These are phyloP conservation scores for Scatophagus argus DNA, from an alignment of 2,113 vertebrate species.

Conservation along the genomic window DNA sequence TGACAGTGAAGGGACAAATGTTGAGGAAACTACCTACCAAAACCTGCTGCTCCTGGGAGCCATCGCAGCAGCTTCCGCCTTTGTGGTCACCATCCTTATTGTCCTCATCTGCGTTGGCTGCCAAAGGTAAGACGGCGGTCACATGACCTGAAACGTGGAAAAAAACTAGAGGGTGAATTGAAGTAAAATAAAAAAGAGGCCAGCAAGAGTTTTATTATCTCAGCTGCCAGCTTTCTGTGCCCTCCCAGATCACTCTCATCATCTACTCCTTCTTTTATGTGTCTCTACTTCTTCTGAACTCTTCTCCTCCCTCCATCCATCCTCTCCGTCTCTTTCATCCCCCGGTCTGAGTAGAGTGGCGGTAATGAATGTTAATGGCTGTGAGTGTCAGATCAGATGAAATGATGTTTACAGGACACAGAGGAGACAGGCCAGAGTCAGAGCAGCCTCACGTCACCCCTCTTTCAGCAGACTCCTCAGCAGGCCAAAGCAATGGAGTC, in stretches of 20 bases:
- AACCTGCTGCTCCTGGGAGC: constrained; percentile 84
- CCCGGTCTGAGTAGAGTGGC: constrained; percentile 55
- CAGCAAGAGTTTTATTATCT: constrained; percentile 38
- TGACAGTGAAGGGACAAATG: constrained; percentile 12
- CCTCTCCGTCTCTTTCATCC: constrained; percentile 57
- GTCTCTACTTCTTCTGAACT: constrained; percentile 55
- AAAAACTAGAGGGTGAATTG: neutral
- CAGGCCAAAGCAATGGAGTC: constrained; percentile 59
- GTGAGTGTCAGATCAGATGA: constrained; percentile 70
- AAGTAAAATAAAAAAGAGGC: neutral
- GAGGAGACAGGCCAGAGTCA: constrained; percentile 57
- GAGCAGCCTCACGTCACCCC: constrained; percentile 50
- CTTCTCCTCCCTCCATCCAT: constrained; percentile 46
- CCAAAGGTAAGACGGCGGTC: constrained; percentile 77
- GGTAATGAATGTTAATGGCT: constrained; percentile 75
- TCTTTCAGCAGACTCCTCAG: constrained; percentile 43
- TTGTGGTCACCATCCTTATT: constrained; percentile 85
- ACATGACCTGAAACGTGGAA: neutral
- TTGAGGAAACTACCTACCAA: constrained; percentile 53
- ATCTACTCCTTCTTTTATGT: constrained; percentile 55
- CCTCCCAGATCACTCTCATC: constrained; percentile 51
- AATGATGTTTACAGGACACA: constrained; percentile 65
- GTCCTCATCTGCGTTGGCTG: constrained; percentile 85
- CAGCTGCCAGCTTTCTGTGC: constrained; percentile 27
- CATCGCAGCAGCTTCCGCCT: constrained; percentile 85